phyloP scores from a whole-genome alignment of 2,797 vertebrate genomes.

The Remorina albescens region DNA sequence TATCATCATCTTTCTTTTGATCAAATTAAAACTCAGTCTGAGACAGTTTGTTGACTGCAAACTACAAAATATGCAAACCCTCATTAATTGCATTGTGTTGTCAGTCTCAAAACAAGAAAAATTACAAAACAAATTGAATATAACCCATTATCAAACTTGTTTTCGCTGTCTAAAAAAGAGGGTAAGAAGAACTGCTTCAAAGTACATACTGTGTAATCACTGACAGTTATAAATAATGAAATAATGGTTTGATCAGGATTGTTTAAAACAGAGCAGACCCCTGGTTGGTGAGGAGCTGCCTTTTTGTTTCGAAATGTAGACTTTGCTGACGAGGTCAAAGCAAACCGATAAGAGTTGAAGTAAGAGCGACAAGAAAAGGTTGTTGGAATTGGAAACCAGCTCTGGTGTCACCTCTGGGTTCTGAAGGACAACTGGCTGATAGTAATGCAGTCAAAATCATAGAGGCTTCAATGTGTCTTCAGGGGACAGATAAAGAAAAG shows the following conservation, averaged over 20 bases:
- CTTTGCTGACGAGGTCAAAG: background rate
- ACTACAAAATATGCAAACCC: background rate
- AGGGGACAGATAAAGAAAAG: slow-evolving; percentile 16
- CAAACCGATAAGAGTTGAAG: slow-evolving; percentile 3
- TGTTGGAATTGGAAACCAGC: slow-evolving; percentile 11
- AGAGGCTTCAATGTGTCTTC: background rate
- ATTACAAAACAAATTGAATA: too few species aligned
- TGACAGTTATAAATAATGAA: background rate
- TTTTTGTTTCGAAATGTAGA: slow-evolving; percentile 1
- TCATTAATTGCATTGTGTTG: background rate
- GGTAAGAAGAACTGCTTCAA: too few species aligned
- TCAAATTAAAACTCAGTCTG: slow-evolving; percentile 14
- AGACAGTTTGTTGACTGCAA: slow-evolving; percentile 1
- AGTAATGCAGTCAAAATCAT: background rate
- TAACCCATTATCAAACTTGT: too few species aligned
- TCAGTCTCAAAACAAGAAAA: background rate
- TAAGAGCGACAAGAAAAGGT: background rate
- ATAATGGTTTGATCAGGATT: background rate
- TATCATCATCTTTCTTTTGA: background rate
- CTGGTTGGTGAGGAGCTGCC: background rate
- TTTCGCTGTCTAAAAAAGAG: too few species aligned
- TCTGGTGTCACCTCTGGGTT: slow-evolving; percentile 1
- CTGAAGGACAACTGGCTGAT: slow-evolving; percentile 9
- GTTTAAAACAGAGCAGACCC: background rate
- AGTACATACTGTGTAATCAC: background rate